phyloP scores from a whole-genome alignment of 2,888 invertebrate genomes.

The Andrena trimmerana region DNA sequence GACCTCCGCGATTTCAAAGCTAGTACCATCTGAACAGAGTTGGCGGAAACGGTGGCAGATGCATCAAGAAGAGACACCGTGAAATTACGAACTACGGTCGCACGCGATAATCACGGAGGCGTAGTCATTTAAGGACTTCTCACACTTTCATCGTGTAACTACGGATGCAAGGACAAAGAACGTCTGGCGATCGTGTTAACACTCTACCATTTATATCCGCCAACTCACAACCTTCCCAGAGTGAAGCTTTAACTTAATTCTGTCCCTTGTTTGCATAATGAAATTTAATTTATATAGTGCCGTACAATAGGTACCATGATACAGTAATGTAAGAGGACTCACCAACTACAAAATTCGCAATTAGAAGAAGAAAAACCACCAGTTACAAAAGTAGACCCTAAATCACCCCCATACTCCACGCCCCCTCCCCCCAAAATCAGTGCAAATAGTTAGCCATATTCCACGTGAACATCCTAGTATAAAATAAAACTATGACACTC shows the following conservation, averaged over 20 bases:
- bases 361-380: background rate
- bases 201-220: background rate
- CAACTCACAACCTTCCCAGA: background rate
- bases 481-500: no score
- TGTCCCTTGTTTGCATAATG: background rate
- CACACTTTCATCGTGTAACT: slow-evolving; percentile 72
- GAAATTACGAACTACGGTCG: slow-evolving; percentile 59
- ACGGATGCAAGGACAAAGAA: slow-evolving; percentile 23
- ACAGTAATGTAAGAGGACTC: no score
- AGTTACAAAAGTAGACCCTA: no score
- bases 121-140: slow-evolving; percentile 60
- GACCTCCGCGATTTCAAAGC: slow-evolving; percentile 32
- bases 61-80: slow-evolving; percentile 23
- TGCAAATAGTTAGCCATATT: no score
- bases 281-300: no score
- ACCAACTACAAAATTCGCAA: no score
- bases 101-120: slow-evolving; percentile 58
- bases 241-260: background rate
- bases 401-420: no score
- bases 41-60: slow-evolving; percentile 2
- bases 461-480: no score
- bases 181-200: slow-evolving; percentile 26
- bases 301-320: no score
- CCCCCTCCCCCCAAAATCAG: no score
- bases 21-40: background rate